Evolutionary conservation across 2,797 vertebrate species (phyloP), one percentile per base, ranked within the genome.

Genomic region (Acridotheres tristis): DNA sequence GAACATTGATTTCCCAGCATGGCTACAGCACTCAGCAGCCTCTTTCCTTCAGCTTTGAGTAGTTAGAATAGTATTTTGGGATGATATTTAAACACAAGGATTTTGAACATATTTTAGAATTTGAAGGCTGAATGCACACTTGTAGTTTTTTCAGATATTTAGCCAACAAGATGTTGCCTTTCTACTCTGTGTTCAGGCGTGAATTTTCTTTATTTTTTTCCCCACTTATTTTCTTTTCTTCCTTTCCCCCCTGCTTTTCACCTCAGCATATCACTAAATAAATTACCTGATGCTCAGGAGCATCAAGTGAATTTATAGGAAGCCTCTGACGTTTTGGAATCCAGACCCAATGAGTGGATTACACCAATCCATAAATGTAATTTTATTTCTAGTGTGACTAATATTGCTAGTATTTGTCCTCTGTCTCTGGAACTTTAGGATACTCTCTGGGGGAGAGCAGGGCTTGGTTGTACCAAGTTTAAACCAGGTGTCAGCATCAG

Each of bases 201-300:
- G 9, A 40, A 45, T 72, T 62, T 82, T 75, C 16, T 43, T 51
- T 6, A 4, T 17, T 11, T 14, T 4, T 1, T 0, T 1, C 4
- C 1, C 7, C 1, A 1, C 5, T 14, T 11, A 1, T 8, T 43
- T 66, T 59, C 4, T 50, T 55, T 58, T 80, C 47, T 16, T 7
- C 8, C 18, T 51, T 34, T 5, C 5, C 5, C 15, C 5, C 13
- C 62, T 6, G 4, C 40, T 75, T 89, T 85, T 73, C 18, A 43
- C 30, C 30, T 85, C 40, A 62, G 7, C 13, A 4, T 57, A 32
- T 29, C 47, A 43, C 12, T 82, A 29, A 85, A 79, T 66, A 50
- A 18, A 74, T 55, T 61, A 38, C 48, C 67, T 54, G 25, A 8
- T 42, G 8, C 57, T 72, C 21, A 34, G 71, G 27, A 72, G 5